Evolutionary conservation across 1,140 invertebrate genomes (phyloP).

Genomic region (Colletes latitarsis): DNA sequence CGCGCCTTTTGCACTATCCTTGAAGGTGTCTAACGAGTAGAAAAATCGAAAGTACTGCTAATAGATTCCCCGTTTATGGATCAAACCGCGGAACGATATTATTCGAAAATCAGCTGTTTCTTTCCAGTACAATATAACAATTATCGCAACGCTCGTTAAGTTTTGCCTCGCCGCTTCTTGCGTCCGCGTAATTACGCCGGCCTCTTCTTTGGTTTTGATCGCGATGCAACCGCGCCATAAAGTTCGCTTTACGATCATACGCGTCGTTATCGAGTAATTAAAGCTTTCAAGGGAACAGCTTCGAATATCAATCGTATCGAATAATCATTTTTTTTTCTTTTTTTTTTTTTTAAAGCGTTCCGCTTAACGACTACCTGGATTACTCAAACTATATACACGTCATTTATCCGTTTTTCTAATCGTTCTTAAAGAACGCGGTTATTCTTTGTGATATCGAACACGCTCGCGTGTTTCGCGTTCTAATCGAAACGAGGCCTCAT

Average conservation of each 20-base stretch:
- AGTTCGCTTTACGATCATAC: not conserved
- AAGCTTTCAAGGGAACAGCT: not conserved
- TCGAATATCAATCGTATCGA: not conserved
- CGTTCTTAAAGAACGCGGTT: no score
- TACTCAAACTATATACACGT: not conserved
- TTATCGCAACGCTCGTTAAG: not conserved
- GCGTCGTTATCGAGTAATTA: not conserved
- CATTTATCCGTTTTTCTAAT: conserved; percentile 5
- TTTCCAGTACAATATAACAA: not conserved
- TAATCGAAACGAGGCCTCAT: not conserved
- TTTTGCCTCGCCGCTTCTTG: not conserved
- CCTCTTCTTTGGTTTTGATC: not conserved
- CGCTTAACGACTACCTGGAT: not conserved
- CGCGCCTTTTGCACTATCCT: not conserved
- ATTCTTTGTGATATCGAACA: no score
- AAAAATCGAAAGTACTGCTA: not conserved
- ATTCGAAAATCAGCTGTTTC: not conserved
- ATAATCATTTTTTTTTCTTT: not conserved
- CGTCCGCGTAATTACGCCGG: not conserved
- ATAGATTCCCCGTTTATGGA: not conserved
- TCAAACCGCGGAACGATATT: not conserved
- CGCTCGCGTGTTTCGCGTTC: no score
- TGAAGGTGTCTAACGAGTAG: not conserved
- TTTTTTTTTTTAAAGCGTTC: not conserved
- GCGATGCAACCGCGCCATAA: not conserved